Evolutionary conservation across 2,797 vertebrate species (phyloP).

Genomic region (Anguilla megastoma): DNA sequence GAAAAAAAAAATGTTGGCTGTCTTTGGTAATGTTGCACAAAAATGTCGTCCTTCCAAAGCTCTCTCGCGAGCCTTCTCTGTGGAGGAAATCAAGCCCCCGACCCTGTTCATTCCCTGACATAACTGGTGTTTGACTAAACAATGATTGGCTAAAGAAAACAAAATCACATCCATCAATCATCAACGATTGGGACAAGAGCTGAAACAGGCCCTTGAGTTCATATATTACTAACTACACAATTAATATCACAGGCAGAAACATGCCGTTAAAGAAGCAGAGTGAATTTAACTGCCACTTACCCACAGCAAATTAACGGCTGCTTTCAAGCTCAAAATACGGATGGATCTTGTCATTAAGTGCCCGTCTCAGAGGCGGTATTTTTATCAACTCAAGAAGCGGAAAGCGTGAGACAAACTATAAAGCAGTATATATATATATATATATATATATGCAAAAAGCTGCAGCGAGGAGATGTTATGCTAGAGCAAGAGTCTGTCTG

Average conservation of each 20-base stretch:
- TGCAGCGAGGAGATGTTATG: slow-evolving; percentile 19
- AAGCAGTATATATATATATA: neutral
- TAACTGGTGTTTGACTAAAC: neutral
- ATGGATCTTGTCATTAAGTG: slow-evolving; percentile 11
- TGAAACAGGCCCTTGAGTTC: neutral
- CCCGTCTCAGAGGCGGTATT: neutral
- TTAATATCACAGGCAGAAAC: slow-evolving; percentile 13
- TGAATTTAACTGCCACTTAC: neutral
- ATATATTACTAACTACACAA: slow-evolving; percentile 23
- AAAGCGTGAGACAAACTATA: neutral
- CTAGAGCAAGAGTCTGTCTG: neutral
- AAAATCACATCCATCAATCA: neutral
- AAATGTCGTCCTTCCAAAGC: neutral
- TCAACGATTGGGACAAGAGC: neutral
- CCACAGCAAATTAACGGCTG: neutral
- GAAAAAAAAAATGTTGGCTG: neutral
- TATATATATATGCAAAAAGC: neutral
- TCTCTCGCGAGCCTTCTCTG: neutral
- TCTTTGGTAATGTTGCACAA: neutral
- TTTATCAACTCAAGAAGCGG: slow-evolving; percentile 3
- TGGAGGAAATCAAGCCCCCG: neutral
- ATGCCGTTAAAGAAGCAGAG: neutral
- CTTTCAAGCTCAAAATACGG: neutral
- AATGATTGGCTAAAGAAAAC: neutral
- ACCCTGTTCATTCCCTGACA: neutral